A percentile compares a stretch with the other conserved stretches of the same genome.
These are phyloP conservation scores for Gambusia holbrooki DNA, from an alignment of 2,113 vertebrate species.

Conservation along the genomic window DNA sequence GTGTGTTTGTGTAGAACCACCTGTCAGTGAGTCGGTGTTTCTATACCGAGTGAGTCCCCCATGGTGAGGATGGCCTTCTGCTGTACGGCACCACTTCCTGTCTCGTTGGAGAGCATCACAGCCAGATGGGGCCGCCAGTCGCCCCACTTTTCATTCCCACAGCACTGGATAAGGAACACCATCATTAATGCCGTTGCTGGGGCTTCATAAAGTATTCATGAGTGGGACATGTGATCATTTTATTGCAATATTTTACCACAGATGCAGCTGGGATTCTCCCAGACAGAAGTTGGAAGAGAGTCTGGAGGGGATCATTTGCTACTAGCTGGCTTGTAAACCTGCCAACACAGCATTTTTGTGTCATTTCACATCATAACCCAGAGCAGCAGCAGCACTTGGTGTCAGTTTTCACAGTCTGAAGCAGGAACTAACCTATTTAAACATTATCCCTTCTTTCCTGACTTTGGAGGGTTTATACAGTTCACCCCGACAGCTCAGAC, in stretches of 20 bases:
- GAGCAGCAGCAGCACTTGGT: neutral
- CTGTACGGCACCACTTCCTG: conserved; percentile 76
- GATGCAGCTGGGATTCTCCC: conserved; percentile 87
- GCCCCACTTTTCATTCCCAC: conserved; percentile 85
- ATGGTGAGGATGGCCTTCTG: conserved; percentile 82
- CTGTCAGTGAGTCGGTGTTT: neutral
- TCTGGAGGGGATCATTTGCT: conserved; percentile 88
- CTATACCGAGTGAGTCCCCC: conserved; percentile 89
- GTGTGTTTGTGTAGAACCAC: neutral
- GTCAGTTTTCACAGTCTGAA: neutral
- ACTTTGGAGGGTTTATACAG: neutral
- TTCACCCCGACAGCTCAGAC: conserved; percentile 22
- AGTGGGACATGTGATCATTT: neutral
- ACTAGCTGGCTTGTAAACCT: conserved; percentile 90
- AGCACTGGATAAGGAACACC: conserved; percentile 76
- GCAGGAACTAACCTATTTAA: conserved; percentile 5
- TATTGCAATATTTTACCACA: conserved; percentile 72
- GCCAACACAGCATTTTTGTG: conserved; percentile 46
- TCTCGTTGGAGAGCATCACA: conserved; percentile 88
- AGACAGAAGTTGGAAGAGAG: conserved; percentile 91
- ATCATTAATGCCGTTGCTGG: neutral
- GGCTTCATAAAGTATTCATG: neutral
- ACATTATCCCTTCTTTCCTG: neutral
- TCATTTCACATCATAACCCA: conserved; percentile 22
- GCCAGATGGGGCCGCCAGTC: conserved; percentile 94